Percentiles rank a stretch among this genome's conserved stretches.
These are phyloP conservation scores for Ashinkailepas kermadecensis DNA, from an alignment of 2,888 invertebrate genomes.

Conservation along the genomic window DNA sequence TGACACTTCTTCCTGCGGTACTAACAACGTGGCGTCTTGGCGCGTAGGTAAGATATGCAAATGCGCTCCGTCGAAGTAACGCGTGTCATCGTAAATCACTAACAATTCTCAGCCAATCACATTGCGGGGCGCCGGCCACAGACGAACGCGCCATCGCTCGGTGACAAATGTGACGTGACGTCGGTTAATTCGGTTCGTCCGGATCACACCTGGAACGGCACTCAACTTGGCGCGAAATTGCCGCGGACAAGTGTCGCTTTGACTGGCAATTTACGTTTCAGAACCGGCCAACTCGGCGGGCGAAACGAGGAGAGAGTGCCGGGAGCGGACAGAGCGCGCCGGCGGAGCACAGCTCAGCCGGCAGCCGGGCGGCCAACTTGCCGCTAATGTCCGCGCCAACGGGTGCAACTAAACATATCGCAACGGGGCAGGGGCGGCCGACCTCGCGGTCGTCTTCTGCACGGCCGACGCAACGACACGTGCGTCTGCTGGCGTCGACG, in stretches of 20 bases:
- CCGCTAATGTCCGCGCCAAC: not conserved
- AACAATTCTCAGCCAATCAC: too few species aligned
- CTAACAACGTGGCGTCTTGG: not conserved
- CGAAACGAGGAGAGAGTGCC: not conserved
- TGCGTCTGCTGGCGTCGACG: too few species aligned
- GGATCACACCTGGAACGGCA: too few species aligned
- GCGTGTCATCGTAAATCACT: too few species aligned
- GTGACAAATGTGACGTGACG: too few species aligned
- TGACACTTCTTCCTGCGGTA: not conserved
- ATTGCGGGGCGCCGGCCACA: too few species aligned
- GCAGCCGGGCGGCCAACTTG: not conserved
- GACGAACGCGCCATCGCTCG: too few species aligned
- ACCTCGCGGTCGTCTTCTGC: too few species aligned
- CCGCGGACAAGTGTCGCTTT: not conserved
- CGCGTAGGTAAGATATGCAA: not conserved
- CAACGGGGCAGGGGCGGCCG: not conserved
- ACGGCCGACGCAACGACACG: too few species aligned
- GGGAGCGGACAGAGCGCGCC: not conserved
- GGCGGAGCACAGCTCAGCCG: not conserved
- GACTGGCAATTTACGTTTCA: constrained; percentile 5
- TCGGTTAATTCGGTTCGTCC: too few species aligned
- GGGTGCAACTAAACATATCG: not conserved
- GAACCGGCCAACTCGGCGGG: not conserved
- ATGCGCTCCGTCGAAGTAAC: not conserved
- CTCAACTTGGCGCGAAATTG: constrained; percentile 4